Conservation (phyloP, 2,888 invertebrate genomes). For the Ormyrus thymus region DNA sequence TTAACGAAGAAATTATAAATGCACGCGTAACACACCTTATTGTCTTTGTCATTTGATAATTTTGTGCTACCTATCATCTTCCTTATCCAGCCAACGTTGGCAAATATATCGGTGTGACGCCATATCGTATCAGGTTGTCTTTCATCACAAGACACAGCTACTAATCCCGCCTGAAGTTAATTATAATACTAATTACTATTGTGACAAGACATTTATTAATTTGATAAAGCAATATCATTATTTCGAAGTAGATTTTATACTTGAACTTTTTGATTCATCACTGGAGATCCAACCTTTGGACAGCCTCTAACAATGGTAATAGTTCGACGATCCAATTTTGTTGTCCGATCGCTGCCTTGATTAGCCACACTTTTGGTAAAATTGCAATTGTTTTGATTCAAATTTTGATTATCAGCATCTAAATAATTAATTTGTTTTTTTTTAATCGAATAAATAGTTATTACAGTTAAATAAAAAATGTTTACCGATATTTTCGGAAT, state of each 20-base stretch:
- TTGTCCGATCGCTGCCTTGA: background rate
- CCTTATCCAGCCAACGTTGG: slow-evolving; percentile 59
- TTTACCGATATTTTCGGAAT: no score
- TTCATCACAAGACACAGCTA: slow-evolving; percentile 61
- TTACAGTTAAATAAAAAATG: no score
- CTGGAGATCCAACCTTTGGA: slow-evolving; percentile 59
- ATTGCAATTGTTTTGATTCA: background rate
- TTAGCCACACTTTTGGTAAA: background rate
- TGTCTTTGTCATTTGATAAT: no score
- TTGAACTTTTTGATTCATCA: slow-evolving; percentile 61
- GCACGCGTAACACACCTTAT: slow-evolving; percentile 52
- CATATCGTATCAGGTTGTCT: slow-evolving; percentile 57
- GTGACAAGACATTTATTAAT: background rate
- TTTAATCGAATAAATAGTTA: background rate
- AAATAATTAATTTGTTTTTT: background rate
- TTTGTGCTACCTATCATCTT: background rate
- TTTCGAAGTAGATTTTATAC: slow-evolving; percentile 46
- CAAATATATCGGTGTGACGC: slow-evolving; percentile 61
- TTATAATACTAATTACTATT: background rate
- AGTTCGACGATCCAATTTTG: slow-evolving; percentile 11
- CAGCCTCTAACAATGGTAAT: slow-evolving; percentile 56
- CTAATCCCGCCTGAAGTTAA: slow-evolving; percentile 56
- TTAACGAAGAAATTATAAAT: slow-evolving; percentile 61
- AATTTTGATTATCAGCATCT: no score
- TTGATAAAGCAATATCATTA: background rate